Percentiles rank a stretch among this genome's conserved stretches.
phyloP scores from a whole-genome alignment of 2,888 invertebrate genomes.

The Melanophora roralis region DNA sequence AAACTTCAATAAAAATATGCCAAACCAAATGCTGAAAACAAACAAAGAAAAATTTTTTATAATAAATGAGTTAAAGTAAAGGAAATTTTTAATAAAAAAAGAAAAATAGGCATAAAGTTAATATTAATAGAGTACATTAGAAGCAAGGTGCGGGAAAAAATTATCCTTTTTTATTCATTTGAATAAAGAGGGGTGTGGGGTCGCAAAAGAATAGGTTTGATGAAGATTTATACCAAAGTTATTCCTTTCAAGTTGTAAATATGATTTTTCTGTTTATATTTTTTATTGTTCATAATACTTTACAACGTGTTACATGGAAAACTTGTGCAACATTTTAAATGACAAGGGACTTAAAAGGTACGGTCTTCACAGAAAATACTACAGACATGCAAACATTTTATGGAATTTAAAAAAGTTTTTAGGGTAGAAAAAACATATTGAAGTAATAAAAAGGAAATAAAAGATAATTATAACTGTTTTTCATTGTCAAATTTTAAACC shows the following conservation, averaged over 20 bases:
- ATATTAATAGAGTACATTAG: neutral
- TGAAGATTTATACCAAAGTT: neutral
- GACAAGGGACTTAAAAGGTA: neutral
- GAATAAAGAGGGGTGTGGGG: too few relatives aligned
- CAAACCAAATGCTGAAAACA: conserved; percentile 11
- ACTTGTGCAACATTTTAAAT: conserved; percentile 6
- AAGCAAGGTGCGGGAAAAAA: neutral
- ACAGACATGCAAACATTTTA: too few relatives aligned
- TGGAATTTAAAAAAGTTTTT: neutral
- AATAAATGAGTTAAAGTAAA: neutral
- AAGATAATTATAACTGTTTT: neutral
- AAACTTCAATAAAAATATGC: conserved; percentile 12
- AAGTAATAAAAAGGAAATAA: conserved; percentile 10
- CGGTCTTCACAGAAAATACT: too few relatives aligned
- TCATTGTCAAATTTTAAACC: neutral
- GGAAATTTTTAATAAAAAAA: conserved; percentile 21
- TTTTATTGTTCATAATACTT: neutral
- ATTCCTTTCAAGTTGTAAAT: conserved; percentile 21
- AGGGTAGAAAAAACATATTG: conserved; percentile 18
- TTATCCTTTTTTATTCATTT: neutral
- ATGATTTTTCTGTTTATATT: neutral
- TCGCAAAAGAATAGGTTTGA: neutral
- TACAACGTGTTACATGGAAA: conserved; percentile 24
- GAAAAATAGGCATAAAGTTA: conserved; percentile 21
- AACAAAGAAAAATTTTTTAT: conserved; percentile 1